Percentiles rank a stretch among this genome's conserved stretches.
Conservation (phyloP, 2,888 invertebrate species). For the Epinotia bilunana region DNA sequence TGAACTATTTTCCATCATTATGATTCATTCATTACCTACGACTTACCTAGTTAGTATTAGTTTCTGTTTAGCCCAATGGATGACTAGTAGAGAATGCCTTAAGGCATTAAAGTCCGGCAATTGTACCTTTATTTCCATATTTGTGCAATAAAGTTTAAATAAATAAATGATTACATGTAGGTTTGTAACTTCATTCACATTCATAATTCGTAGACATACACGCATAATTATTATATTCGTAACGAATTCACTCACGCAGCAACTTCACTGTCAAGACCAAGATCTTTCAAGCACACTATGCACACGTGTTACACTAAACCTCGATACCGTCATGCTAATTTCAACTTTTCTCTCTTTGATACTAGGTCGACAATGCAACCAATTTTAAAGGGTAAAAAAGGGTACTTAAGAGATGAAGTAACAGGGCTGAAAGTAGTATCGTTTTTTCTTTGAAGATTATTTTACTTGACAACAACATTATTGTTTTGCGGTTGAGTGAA, state of each 20-base stretch:
- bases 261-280: conserved; percentile 43
- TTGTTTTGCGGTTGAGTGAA: conserved; percentile 14
- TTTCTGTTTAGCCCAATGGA: too few species aligned
- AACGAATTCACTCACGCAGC: background rate
- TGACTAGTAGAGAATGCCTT: too few species aligned
- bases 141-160: too few species aligned
- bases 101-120: too few species aligned
- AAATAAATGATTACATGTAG: too few species aligned
- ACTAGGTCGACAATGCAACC: conserved; percentile 12
- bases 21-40: too few species aligned
- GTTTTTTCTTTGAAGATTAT: conserved; percentile 28
- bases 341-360: background rate
- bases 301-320: conserved; percentile 30
- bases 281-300: conserved; percentile 30
- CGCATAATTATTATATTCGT: background rate
- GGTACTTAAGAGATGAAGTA: conserved; percentile 36
- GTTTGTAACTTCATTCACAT: background rate
- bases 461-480: conserved; percentile 15
- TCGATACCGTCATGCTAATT: background rate
- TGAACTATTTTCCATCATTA: too few species aligned
- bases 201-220: background rate
- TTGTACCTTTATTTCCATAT: too few species aligned
- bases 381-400: conserved; percentile 15
- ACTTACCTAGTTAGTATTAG: too few species aligned
- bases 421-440: conserved; percentile 26